These are phyloP conservation scores for Nyctalus aviator DNA, from an alignment of 2,797 vertebrate species.

Conservation along the genomic window DNA sequence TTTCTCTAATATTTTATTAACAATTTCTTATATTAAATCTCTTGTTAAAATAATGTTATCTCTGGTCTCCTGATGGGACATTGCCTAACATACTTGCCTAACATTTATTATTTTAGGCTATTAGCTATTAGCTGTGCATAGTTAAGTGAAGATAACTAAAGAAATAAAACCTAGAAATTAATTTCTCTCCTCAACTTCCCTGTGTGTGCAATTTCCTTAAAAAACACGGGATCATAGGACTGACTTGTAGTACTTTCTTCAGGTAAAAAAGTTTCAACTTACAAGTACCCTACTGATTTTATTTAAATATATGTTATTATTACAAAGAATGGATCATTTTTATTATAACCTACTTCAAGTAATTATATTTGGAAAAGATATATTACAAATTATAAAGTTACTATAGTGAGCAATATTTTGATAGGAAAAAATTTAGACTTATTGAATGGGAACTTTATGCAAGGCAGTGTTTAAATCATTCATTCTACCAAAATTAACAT, in stretches of 20 bases:
- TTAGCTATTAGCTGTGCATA: background rate
- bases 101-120: background rate
- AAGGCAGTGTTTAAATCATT: constrained; percentile 52
- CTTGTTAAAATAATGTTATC: constrained; percentile 20
- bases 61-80: background rate
- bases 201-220: background rate
- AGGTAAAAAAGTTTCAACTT: background rate
- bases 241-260: constrained; percentile 37
- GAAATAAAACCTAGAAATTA: background rate
- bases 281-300: background rate
- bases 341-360: constrained; percentile 48
- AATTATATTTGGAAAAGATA: constrained; percentile 53
- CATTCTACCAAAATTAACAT: constrained; percentile 68
- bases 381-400: constrained; percentile 48
- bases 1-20: background rate
- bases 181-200: background rate
- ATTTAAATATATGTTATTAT: constrained; percentile 49
- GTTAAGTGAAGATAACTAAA: background rate
- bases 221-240: background rate
- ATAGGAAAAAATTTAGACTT: background rate
- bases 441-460: constrained; percentile 27
- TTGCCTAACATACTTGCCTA: background rate
- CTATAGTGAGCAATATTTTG: background rate
- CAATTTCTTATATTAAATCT: background rate
- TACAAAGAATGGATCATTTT: constrained; percentile 33